A percentile compares a stretch with the other conserved stretches of the same genome.
phyloP scores from a whole-genome alignment of 2,797 vertebrate genomes.

The Bovichtus diacanthus region DNA sequence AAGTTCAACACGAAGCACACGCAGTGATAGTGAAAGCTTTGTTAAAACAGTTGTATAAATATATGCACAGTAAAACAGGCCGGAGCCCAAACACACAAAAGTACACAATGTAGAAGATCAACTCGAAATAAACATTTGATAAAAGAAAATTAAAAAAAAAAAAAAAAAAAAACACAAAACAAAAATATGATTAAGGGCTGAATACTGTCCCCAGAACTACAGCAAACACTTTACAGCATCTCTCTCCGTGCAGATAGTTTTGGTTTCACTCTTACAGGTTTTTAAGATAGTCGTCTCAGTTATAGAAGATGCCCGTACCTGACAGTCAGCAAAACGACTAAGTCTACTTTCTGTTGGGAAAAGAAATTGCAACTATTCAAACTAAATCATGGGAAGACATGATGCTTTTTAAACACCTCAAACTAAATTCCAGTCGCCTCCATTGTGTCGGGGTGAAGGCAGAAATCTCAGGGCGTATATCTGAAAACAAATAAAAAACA shows the following conservation, averaged over 20 bases:
- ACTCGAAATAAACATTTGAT: neutral
- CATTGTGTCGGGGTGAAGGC: too few species aligned
- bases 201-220: neutral
- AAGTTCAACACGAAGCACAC: conserved; percentile 31
- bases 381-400: neutral
- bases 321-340: too few species aligned
- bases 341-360: too few species aligned
- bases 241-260: neutral
- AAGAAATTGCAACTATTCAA: too few species aligned
- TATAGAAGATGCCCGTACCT: too few species aligned
- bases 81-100: conserved; percentile 22
- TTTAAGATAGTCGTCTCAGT: neutral
- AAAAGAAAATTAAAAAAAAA: too few species aligned
- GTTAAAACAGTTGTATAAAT: conserved; percentile 56
- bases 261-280: neutral
- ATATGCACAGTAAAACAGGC: conserved; percentile 52
- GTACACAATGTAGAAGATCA: neutral
- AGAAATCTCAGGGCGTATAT: too few species aligned
- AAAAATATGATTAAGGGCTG: neutral
- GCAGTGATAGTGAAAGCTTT: conserved; percentile 11
- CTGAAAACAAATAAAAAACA: neutral
- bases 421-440: neutral
- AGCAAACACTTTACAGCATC: too few species aligned
- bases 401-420: too few species aligned
- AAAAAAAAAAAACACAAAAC: too few species aligned